Evolutionary conservation across 2,888 invertebrate species (phyloP), one percentile per base, ranked within the genome.

Genomic region (Cantharis rustica): DNA sequence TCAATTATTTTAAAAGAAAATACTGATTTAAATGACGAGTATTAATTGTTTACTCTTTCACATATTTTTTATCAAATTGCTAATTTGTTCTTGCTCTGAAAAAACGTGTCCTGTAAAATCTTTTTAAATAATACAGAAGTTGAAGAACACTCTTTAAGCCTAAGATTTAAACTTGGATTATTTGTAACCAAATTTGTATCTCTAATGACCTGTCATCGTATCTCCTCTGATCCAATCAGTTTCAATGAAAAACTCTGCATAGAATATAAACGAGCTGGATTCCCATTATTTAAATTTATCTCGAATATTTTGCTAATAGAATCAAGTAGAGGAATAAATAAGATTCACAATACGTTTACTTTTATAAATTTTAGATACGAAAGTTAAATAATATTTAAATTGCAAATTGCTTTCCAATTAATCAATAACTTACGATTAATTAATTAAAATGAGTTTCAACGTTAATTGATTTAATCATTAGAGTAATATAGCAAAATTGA

Each of bases 181-280:
- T 80, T 80, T 81, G 79, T 80, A 79, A 79, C 79, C 79, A 77
- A 75, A 71, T 76, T 78, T 78, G 78, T 76, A 75, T 77, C 75
- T 78, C 80, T 81, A 81, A 81, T 81, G 81, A 81, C 78, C 80
- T 81, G 81, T 81, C 80, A 81, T 77, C 72, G 77, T 76, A 77
- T 79, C 80, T 76, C 78, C 80, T 78, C 76, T 79, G 79, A 78
- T 81, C 80, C 81, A 81, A 81, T 81, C 80, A 81, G 80, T 81
- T 81, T 80, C 81, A 81, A 81, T 81, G 80, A 81, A 81, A 81
- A 81, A 79, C 79, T 81, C 80, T 73, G 77, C 79, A 74, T 68
- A 75, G 81, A 81, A 81, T 81, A 81, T 81, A 80, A 80, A 81
- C 78, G 80, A 81, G 79, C 77, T 74, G 75, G 75, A 77, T 79